phyloP scores from a whole-genome alignment of 2,113 vertebrate genomes.

The Melospiza georgiana region DNA sequence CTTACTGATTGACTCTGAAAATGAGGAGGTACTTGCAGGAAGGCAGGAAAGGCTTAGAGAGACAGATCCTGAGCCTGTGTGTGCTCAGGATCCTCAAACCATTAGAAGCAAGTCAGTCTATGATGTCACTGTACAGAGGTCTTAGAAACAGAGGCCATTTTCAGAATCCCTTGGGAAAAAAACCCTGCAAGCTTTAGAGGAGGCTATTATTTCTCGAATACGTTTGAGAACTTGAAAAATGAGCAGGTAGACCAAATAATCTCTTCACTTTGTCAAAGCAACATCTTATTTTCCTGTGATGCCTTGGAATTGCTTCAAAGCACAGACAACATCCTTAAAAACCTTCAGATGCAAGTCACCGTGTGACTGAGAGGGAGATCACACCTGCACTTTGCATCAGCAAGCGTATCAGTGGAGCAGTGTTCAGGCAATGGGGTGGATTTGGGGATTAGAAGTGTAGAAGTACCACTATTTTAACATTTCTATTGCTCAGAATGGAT shows the following conservation, averaged over 20 bases:
- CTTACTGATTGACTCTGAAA: neutral
- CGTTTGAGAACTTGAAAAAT: neutral
- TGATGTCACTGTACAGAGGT: neutral
- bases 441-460: neutral
- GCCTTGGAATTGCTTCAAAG: neutral
- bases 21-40: neutral
- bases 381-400: neutral
- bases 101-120: neutral
- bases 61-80: neutral
- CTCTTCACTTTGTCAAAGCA: neutral
- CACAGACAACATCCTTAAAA: neutral
- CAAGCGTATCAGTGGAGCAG: neutral
- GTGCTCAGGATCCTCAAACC: neutral
- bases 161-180: neutral
- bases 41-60: neutral
- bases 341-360: neutral
- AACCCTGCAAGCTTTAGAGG: neutral
- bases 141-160: neutral
- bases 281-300: neutral
- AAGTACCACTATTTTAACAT: neutral
- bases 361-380: fast-evolving
- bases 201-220: neutral
- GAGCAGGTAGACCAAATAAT: neutral
- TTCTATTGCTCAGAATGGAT: neutral
- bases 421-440: neutral